A percentile compares a stretch with the other conserved stretches of the same genome.
phyloP scores from a whole-genome alignment of 2,113 vertebrate species.

The Grallaria varia region DNA sequence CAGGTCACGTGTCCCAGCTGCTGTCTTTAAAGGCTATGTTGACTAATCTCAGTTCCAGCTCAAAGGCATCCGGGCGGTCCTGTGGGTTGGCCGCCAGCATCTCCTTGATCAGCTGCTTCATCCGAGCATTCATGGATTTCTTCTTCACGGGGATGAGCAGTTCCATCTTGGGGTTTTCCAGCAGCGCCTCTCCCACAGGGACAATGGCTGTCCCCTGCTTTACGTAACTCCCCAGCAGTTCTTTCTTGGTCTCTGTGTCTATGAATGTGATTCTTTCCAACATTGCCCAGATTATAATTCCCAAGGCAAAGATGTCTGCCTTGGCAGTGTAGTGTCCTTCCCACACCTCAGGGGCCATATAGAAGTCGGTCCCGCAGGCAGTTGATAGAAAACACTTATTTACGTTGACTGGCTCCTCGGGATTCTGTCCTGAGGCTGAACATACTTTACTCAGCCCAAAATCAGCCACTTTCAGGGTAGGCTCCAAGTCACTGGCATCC shows the following conservation, averaged over 20 bases:
- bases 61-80: slow-evolving; percentile 93
- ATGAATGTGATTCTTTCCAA: slow-evolving; percentile 94
- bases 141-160: slow-evolving; percentile 92
- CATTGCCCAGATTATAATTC: slow-evolving; percentile 98
- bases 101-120: slow-evolving; percentile 94
- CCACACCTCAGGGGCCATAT: slow-evolving; percentile 98
- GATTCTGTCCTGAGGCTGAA: slow-evolving; percentile 84
- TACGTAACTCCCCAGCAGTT: slow-evolving; percentile 92
- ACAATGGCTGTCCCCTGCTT: slow-evolving; percentile 90
- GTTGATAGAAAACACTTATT: slow-evolving; percentile 97
- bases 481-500: slow-evolving; percentile 79
- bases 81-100: slow-evolving; percentile 96
- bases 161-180: slow-evolving; percentile 97
- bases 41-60: slow-evolving; percentile 93
- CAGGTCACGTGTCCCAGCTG: slow-evolving; percentile 93
- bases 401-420: slow-evolving; percentile 90
- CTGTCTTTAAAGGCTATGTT: slow-evolving; percentile 94
- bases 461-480: slow-evolving; percentile 93
- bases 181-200: slow-evolving; percentile 90
- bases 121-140: slow-evolving; percentile 91
- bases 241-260: slow-evolving; percentile 93
- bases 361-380: slow-evolving; percentile 94
- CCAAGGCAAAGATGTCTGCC: slow-evolving; percentile 95
- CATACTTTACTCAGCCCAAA: slow-evolving; percentile 97
- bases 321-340: slow-evolving; percentile 98